phyloP scores from a whole-genome alignment of 2,113 vertebrate species.

The human region DNA sequence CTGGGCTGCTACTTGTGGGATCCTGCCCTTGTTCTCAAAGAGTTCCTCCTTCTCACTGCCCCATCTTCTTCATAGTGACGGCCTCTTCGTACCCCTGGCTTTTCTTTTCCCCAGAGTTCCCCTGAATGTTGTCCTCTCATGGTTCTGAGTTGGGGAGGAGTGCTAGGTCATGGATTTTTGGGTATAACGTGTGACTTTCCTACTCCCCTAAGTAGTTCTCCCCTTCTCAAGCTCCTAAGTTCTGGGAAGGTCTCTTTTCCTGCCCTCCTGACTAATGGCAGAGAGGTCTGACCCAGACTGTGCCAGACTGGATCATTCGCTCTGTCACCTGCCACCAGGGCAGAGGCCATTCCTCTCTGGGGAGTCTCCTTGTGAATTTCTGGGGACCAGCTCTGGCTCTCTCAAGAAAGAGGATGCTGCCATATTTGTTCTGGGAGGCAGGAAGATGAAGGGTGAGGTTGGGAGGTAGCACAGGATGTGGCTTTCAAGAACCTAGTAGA shows the following conservation, averaged over 20 bases:
- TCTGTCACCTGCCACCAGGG: neutral
- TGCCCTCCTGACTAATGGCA: neutral
- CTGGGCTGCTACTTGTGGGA: neutral
- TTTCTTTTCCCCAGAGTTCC: neutral
- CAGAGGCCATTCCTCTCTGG: neutral
- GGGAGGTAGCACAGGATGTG: neutral
- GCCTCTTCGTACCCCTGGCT: neutral
- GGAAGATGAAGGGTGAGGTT: neutral
- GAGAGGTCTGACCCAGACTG: neutral
- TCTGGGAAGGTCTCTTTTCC: neutral
- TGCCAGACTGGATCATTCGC: neutral
- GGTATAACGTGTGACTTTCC: neutral
- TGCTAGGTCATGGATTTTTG: neutral
- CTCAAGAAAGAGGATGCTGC: constrained; percentile 14
- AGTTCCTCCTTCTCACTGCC: neutral
- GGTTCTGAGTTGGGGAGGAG: neutral
- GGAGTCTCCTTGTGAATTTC: neutral
- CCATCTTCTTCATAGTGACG: neutral
- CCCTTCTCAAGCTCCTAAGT: neutral
- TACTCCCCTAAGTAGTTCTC: neutral
- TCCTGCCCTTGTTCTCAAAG: neutral
- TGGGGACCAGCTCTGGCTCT: neutral
- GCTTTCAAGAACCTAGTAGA: neutral
- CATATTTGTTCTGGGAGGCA: neutral
- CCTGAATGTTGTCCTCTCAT: neutral